These are phyloP conservation scores for Gnathonemus echidnorhynchus DNA, from an alignment of 2,113 vertebrate genomes.

Conservation along the genomic window DNA sequence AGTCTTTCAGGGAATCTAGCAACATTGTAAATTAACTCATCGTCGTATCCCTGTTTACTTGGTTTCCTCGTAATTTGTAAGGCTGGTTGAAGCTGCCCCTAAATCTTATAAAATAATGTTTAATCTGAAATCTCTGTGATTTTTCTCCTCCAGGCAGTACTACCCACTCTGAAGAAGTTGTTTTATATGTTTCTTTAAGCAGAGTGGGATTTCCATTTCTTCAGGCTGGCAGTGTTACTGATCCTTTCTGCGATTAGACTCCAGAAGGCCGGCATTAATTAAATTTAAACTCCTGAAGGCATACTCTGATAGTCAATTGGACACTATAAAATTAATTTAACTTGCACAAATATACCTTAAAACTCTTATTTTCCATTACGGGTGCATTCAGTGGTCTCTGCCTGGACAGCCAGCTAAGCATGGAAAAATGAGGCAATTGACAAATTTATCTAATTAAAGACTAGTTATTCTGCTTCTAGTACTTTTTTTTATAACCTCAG, in stretches of 20 bases:
- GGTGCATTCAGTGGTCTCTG: background rate
- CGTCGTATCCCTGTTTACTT: background rate
- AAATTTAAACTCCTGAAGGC: constrained; percentile 6
- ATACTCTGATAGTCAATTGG: background rate
- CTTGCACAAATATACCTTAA: background rate
- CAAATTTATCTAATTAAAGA: background rate
- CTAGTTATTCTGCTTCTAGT: background rate
- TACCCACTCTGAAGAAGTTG: background rate
- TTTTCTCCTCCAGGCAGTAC: background rate
- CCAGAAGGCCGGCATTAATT: background rate
- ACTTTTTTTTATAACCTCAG: background rate
- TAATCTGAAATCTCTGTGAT: background rate
- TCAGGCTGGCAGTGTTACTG: background rate
- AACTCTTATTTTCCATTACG: background rate
- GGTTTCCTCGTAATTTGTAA: background rate
- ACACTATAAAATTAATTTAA: background rate
- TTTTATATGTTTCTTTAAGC: background rate
- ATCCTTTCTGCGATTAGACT: background rate
- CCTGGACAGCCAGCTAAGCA: background rate
- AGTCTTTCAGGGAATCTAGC: background rate
- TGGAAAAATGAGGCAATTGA: background rate
- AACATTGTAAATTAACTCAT: background rate
- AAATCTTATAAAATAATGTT: background rate
- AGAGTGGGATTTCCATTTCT: background rate
- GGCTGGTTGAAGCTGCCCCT: background rate